Conservation (phyloP, 2,888 invertebrate species). For the Nasonia oneida region DNA sequence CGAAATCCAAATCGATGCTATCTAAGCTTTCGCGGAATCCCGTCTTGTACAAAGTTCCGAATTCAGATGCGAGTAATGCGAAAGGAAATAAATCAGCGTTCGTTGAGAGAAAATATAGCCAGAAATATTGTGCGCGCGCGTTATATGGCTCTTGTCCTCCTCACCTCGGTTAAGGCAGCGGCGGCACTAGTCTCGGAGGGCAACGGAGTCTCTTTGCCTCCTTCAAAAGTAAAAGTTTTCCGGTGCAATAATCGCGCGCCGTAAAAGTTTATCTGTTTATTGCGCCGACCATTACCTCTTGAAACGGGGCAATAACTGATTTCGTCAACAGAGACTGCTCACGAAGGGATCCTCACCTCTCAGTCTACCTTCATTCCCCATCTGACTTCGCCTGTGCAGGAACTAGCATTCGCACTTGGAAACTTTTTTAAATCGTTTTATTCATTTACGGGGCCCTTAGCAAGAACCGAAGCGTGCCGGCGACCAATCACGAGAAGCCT, state of each 20-base stretch:
- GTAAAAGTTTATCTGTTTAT: conserved; percentile 76
- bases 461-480: conserved; percentile 35
- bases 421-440: conserved; percentile 67
- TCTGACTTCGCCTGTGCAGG: background rate
- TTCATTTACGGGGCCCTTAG: conserved; percentile 60
- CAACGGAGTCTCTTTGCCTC: background rate
- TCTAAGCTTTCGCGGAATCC: background rate
- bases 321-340: conserved; percentile 69
- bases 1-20: background rate
- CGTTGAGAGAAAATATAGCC: conserved; percentile 4
- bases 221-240: conserved; percentile 72
- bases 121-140: conserved; percentile 6
- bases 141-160: conserved; percentile 42
- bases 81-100: conserved; percentile 52
- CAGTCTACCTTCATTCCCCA: conserved; percentile 19
- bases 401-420: background rate
- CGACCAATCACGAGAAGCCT: conserved; percentile 33
- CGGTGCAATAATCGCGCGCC: conserved; percentile 72
- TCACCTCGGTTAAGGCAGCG: conserved; percentile 38
- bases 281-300: conserved; percentile 70
- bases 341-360: conserved; percentile 12
- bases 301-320: conserved; percentile 73
- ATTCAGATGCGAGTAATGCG: background rate
- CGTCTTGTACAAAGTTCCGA: background rate
- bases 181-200: background rate